Base-by-base conservation (phyloP, 2,797 vertebrate species). In the Chelon auratus region DNA sequence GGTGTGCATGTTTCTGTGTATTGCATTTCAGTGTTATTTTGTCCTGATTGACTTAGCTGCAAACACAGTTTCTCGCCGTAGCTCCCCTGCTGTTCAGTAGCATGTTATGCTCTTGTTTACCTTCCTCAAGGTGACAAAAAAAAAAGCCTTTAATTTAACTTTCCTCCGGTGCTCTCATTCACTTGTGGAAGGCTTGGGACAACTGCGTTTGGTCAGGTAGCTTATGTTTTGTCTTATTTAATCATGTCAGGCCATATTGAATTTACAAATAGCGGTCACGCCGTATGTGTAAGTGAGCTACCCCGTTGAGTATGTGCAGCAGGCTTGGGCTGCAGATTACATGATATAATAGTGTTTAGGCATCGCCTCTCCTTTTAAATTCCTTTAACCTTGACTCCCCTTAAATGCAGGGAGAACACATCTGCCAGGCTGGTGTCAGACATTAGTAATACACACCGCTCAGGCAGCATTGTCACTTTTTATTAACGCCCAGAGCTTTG, bases 401-500 rank as follows among this genome's bases (percentile, higher is more conserved):
- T 93, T 93, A 94, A 94, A 93, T 91, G 92, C 91, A 78, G 80
- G 76, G 89, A 82, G 90, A 87, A 88, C 91, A 93, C 94, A 93
- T 93, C 93, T 95, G 94, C 94, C 93, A 93, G 92, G 84, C 92
- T 90, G 87, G 88, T 93, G 92, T 94, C 93, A 93, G 90, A 95
- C 94, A 93, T 95, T 94, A 94, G 93, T 86, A 92, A 93, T 93
- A 92, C 90, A 91, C 91, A 85, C 92, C 75, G 81, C 93, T 89
- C 88, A 87, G 93, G 91, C 93, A 80, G 86, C 91, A 92, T 94
- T 95, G 94, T 95, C 94, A 94, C 94, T 95, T 95, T 94, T 94
- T 94, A 95, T 95, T 95, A 95, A 93, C 92, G 89, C 92, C 81
- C 85, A 90, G 91, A 87, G 93, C 95, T 96, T 95, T 95, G 95